Conservation (phyloP, 2,888 invertebrate species). For the Phyllotreta striolata region DNA sequence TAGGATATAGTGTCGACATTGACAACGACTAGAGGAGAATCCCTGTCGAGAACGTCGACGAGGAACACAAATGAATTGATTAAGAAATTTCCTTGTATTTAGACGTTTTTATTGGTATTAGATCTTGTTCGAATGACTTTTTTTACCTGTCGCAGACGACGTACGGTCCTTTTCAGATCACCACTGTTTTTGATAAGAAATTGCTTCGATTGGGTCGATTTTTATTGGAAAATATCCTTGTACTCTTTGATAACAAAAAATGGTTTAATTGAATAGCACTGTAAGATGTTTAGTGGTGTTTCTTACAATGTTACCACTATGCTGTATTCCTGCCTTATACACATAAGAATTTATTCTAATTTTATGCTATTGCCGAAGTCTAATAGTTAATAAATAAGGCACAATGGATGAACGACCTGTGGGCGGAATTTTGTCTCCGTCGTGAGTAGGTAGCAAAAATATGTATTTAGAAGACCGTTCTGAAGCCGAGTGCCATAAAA, state of each 20-base stretch:
- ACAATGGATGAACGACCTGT: background rate
- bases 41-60: conserved; percentile 21
- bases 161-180: too few species aligned
- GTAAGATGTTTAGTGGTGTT: too few species aligned
- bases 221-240: too few species aligned
- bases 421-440: conserved; percentile 7
- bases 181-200: too few species aligned
- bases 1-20: conserved; percentile 23
- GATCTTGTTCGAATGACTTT: conserved; percentile 4
- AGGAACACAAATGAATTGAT: conserved; percentile 22
- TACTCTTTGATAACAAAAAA: too few species aligned
- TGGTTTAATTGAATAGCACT: too few species aligned
- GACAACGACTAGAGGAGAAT: conserved; percentile 14
- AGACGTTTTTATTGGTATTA: conserved; percentile 9
- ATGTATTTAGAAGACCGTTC: conserved; percentile 6
- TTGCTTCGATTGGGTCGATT: too few species aligned
- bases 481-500: conserved; percentile 27
- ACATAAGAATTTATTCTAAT: background rate
- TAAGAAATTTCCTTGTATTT: conserved; percentile 26
- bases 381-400: background rate
- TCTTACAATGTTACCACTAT: too few species aligned
- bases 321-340: background rate
- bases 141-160: too few species aligned
- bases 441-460: conserved; percentile 12
- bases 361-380: background rate